phyloP scores from a whole-genome alignment of 2,113 vertebrate genomes.

The Camelus bactrianus region DNA sequence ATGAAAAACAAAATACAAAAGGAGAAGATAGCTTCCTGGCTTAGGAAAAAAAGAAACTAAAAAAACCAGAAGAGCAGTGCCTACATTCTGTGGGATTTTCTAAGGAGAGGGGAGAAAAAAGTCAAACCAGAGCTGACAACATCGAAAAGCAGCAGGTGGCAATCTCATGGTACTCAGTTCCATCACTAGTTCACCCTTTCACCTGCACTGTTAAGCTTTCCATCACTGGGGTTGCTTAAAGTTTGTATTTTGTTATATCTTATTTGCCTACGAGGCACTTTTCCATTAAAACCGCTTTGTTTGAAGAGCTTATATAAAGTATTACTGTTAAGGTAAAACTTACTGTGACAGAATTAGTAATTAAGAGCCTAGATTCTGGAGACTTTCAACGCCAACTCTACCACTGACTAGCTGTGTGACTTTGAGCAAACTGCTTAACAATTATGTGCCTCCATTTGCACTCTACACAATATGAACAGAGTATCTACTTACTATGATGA shows the following conservation, averaged over 20 bases:
- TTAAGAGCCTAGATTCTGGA: neutral
- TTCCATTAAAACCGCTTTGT: constrained; percentile 21
- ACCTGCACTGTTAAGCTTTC: neutral
- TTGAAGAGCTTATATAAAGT: neutral
- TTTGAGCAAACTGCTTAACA: neutral
- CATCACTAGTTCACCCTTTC: neutral
- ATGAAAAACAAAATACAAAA: neutral
- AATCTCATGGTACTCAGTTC: neutral
- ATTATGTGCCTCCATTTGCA: neutral
- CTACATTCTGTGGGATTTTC: neutral
- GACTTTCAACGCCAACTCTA: neutral
- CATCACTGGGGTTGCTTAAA: neutral
- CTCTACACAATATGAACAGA: neutral
- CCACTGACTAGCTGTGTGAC: neutral
- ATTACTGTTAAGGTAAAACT: constrained; percentile 6
- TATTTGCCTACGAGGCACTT: neutral
- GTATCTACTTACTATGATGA: neutral
- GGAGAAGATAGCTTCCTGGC: neutral
- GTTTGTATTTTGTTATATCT: neutral
- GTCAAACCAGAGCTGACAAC: neutral
- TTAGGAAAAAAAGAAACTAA: neutral
- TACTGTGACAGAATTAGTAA: neutral
- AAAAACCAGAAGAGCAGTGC: neutral
- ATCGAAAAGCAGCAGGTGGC: neutral
- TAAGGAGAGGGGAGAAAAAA: neutral